Evolutionary conservation across 2,888 invertebrate species (phyloP).

Genomic region (Orchestes rusci): DNA sequence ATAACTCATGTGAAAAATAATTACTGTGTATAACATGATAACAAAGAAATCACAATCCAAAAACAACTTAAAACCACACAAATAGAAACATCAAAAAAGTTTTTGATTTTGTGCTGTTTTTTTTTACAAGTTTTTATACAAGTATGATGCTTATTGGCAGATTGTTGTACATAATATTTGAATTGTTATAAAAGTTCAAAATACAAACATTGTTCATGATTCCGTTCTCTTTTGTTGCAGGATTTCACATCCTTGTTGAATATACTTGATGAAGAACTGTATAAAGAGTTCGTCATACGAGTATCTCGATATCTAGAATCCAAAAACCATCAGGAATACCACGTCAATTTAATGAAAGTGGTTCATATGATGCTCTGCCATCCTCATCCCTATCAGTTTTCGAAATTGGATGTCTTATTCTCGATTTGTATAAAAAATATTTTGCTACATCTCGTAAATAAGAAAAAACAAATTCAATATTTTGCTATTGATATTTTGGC

Average conservation of each 20-base stretch:
- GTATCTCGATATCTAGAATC: conserved; percentile 28
- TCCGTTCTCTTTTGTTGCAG: too few relatives aligned
- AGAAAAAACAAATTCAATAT: conserved; percentile 21
- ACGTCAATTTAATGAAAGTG: conserved; percentile 26
- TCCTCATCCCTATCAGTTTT: conserved; percentile 22
- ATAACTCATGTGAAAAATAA: too few relatives aligned
- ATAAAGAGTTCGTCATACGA: conserved; percentile 27
- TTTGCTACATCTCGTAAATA: conserved; percentile 25
- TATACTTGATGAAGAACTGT: conserved; percentile 24
- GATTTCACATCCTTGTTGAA: conserved; percentile 29
- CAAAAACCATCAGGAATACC: conserved; percentile 25
- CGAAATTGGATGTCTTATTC: conserved; percentile 26
- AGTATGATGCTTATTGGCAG: too few relatives aligned
- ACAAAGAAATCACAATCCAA: too few relatives aligned
- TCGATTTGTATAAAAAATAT: conserved; percentile 25
- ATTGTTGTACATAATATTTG: too few relatives aligned
- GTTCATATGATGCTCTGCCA: conserved; percentile 22
- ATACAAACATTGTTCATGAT: too few relatives aligned
- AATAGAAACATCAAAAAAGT: too few relatives aligned
- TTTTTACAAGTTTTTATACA: too few relatives aligned
- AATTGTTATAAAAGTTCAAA: too few relatives aligned
- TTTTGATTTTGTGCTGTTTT: too few relatives aligned
- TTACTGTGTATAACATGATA: too few relatives aligned
- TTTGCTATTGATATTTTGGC: conserved; percentile 24
- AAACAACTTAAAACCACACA: too few relatives aligned